phyloP scores from a whole-genome alignment of 2,113 vertebrate species.

The Motacilla alba region DNA sequence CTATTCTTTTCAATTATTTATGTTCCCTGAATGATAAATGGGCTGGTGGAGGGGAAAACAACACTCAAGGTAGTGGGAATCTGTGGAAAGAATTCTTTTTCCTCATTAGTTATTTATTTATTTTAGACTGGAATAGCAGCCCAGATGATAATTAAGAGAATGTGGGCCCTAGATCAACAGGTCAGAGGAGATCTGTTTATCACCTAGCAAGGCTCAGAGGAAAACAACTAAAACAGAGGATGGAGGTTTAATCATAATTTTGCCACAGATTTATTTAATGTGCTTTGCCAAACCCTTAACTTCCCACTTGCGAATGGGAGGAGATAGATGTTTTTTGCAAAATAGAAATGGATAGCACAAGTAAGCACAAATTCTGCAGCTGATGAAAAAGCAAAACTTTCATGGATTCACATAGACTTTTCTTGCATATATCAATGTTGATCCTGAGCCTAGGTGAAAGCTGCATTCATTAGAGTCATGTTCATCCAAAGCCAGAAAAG shows the following conservation, averaged over 20 bases:
- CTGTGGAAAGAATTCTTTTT: not conserved
- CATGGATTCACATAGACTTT: not conserved
- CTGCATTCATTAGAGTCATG: not conserved
- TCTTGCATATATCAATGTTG: not conserved
- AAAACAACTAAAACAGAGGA: not conserved
- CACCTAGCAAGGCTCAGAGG: not conserved
- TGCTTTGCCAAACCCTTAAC: not conserved
- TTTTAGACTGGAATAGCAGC: constrained; percentile 12
- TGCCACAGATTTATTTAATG: not conserved
- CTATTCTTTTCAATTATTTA: constrained; percentile 70
- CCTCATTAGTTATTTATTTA: constrained; percentile 46
- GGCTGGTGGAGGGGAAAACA: not conserved
- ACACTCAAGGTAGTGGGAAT: not conserved
- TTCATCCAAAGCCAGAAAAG: not conserved
- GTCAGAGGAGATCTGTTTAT: not conserved
- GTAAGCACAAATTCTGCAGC: not conserved
- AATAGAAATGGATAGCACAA: not conserved
- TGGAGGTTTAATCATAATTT: not conserved
- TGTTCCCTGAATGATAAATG: constrained; percentile 57
- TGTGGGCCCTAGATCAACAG: not conserved
- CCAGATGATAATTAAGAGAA: constrained; percentile 7
- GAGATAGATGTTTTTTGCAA: not conserved
- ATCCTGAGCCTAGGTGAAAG: not conserved
- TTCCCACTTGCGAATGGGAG: not conserved
- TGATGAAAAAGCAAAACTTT: not conserved